Evolutionary conservation across 1,140 invertebrate genomes (phyloP), one percentile per base, ranked within the genome.

Genomic region (Ridgeia piscesae): DNA sequence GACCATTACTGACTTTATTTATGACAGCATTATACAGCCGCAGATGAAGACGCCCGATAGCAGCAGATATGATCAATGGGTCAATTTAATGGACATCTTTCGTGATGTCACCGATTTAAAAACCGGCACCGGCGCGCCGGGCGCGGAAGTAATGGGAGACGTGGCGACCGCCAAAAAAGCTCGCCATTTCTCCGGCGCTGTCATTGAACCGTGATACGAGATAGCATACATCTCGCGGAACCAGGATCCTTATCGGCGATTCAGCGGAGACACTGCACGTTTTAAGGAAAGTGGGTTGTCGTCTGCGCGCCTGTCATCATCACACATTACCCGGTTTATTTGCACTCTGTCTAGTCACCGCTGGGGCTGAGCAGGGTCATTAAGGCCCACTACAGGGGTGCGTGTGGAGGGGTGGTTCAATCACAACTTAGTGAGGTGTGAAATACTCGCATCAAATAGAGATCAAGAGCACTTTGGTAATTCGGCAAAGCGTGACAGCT

Each of bases 81-180:
- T 77, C 58, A 77, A 77, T 77, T 31, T 77, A 77, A 77, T 77
- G 58, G 58, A 77, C 58, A 77, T 77, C 58, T 77, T 77, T 77
- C 4, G 0, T 77, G 58, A 77, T 77, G 58, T 77, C 58, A 77
- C 58, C 58, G 2, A 77, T 77, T 77, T 77, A 8, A 77, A n/a
- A 42, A 42, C 42, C 42, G 58, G 17, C 58, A 77, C 27, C 1
- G 58, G 58, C 58, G 58, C 11, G 58, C 11, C 58, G 11, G 14
- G 2, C 17, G 58, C 27, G 58, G 58, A 77, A 77, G 4, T 77
- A 77, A 77, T 77, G 58, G 58, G 58, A 77, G 58, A 77, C 58
- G 27, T 77, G 58, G 58, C 58, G 58, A 77, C 58, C 58, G 2
- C 58, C 58, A 77, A 77, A 77, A 77, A 77, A 77, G 58, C 58